A percentile compares a stretch with the other conserved stretches of the same genome.
These are phyloP conservation scores for Astreopora myriophthalma DNA, from an alignment of 64 coral and sea anemone genomes.

Conservation along the genomic window DNA sequence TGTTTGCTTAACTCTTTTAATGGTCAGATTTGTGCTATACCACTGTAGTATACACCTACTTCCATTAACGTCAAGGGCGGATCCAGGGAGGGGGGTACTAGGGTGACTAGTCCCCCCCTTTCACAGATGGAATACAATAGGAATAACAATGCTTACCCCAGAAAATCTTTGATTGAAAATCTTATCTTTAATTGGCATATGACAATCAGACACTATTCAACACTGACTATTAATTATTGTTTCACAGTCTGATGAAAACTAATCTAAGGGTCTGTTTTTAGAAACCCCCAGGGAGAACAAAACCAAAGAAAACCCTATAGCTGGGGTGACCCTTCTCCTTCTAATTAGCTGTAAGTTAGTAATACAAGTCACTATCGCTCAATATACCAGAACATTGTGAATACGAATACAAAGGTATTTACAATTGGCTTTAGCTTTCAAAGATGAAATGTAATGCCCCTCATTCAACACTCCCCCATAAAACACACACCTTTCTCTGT, in stretches of 20 bases:
- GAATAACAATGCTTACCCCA: neutral
- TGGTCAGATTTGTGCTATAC: neutral
- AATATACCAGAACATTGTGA: slow-evolving; percentile 52
- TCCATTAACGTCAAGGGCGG: neutral
- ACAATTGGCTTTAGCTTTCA: slow-evolving; percentile 47
- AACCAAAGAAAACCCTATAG: neutral
- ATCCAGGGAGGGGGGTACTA: neutral
- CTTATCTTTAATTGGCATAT: neutral
- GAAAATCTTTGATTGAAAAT: neutral
- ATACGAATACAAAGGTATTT: slow-evolving; percentile 46
- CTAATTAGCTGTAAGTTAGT: slow-evolving; percentile 18
- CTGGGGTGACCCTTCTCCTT: neutral
- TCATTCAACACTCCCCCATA: neutral
- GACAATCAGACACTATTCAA: neutral
- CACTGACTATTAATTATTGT: slow-evolving; percentile 51
- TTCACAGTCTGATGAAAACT: slow-evolving; percentile 52
- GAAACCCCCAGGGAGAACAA: neutral
- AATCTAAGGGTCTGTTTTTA: neutral
- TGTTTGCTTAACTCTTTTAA: neutral
- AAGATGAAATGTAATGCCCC: slow-evolving; percentile 36
- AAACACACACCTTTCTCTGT: neutral
- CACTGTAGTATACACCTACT: neutral
- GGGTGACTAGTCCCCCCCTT: neutral
- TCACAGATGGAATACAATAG: neutral
- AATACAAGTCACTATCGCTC: slow-evolving; percentile 52